phyloP scores from a whole-genome alignment of 2,113 vertebrate species.

The Ciconia boyciana region DNA sequence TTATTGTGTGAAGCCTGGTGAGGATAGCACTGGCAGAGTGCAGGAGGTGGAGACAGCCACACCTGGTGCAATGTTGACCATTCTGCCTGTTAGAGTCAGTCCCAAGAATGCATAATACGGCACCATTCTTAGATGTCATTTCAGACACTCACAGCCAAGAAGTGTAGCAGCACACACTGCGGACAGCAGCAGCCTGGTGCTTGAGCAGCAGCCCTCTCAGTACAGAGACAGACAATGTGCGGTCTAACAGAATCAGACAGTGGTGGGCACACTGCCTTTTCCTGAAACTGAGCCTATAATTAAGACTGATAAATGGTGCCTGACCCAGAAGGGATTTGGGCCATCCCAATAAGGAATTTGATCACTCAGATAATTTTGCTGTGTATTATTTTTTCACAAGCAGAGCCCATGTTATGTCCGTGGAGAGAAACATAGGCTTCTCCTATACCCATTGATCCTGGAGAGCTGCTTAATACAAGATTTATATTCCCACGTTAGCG shows the following conservation, averaged over 20 bases:
- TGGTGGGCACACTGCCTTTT: background rate
- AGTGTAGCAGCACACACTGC: fast-evolving
- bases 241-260: background rate
- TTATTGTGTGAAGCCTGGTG: background rate
- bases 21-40: background rate
- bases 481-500: background rate
- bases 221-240: background rate
- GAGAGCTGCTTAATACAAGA: background rate
- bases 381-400: background rate
- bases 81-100: background rate
- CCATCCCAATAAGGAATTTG: background rate
- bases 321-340: background rate
- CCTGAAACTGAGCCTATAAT: background rate
- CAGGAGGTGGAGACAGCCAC: background rate
- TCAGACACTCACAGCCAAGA: background rate
- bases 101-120: background rate
- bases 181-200: background rate
- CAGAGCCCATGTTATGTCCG: background rate
- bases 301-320: background rate
- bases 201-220: background rate
- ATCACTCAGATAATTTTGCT: background rate
- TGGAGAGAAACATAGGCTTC: background rate
- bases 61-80: background rate
- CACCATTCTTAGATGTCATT: background rate
- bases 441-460: background rate